Percentiles rank a stretch among this genome's conserved stretches.
Evolutionary conservation across 2,888 invertebrate genomes (phyloP).

Genomic region (Acrocera orbiculus): DNA sequence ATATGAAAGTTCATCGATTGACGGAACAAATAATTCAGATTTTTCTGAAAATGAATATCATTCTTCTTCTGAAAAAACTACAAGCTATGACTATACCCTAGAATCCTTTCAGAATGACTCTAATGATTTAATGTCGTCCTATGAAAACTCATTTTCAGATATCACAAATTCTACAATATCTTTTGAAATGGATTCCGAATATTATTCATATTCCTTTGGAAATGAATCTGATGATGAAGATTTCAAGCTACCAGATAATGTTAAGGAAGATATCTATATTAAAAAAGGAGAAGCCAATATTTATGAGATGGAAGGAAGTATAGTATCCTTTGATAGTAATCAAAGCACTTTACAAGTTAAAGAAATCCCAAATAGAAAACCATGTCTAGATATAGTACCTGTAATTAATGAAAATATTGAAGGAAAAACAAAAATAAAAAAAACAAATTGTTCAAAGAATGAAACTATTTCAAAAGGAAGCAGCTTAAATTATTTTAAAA

Average conservation of each 20-base stretch:
- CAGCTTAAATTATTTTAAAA: too few relatives aligned
- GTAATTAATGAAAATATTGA: too few relatives aligned
- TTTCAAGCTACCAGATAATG: slow-evolving; percentile 13
- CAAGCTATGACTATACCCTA: background rate
- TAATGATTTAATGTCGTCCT: background rate
- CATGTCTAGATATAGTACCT: too few relatives aligned
- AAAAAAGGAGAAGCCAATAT: slow-evolving; percentile 17
- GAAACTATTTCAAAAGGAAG: too few relatives aligned
- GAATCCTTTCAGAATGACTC: background rate
- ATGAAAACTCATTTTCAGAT: background rate
- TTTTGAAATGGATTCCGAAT: background rate
- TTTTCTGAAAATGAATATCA: background rate
- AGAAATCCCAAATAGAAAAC: slow-evolving; percentile 12
- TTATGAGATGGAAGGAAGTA: slow-evolving; percentile 12
- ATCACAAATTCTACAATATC: background rate
- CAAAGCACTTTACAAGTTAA: slow-evolving; percentile 16
- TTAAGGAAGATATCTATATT: slow-evolving; percentile 18
- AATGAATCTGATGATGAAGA: slow-evolving; percentile 2
- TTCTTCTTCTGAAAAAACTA: background rate
- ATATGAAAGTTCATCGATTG: slow-evolving; percentile 4
- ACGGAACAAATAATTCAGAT: too few relatives aligned
- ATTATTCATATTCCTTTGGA: background rate
- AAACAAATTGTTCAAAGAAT: too few relatives aligned
- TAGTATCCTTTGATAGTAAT: slow-evolving; percentile 17
- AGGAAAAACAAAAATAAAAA: too few relatives aligned